Conservation (phyloP, 2,113 vertebrate species). For the Calidris pugnax region DNA sequence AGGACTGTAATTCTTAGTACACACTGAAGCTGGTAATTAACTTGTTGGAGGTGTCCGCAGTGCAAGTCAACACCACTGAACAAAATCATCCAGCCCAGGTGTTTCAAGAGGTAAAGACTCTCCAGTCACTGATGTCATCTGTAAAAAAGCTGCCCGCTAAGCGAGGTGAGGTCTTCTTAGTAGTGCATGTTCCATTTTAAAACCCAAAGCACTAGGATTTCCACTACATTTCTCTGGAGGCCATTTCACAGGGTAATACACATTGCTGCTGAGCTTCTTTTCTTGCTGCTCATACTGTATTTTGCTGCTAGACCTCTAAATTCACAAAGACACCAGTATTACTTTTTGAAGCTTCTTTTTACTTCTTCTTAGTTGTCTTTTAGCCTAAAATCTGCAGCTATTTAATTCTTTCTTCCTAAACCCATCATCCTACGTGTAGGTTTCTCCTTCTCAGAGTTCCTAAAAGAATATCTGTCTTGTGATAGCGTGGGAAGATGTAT, state of each 20-base stretch:
- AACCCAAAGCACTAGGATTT: not conserved
- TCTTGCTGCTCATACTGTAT: not conserved
- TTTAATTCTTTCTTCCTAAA: not conserved
- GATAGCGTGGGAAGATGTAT: slow-evolving; percentile 25
- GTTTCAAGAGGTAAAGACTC: not conserved
- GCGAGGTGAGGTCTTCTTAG: not conserved
- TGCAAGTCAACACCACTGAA: not conserved
- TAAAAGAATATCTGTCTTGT: slow-evolving; percentile 19
- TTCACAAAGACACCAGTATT: not conserved
- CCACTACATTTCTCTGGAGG: not conserved
- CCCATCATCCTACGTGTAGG: not conserved
- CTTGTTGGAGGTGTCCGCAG: not conserved
- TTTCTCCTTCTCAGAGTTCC: not conserved
- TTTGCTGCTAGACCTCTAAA: not conserved
- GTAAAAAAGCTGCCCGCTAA: not conserved
- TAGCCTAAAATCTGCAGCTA: not conserved
- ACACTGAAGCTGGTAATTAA: not conserved
- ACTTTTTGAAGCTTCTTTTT: not conserved
- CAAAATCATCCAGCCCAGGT: not conserved
- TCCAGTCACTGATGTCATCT: not conserved
- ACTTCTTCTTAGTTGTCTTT: not conserved
- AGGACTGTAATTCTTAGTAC: not conserved
- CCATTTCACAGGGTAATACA: not conserved
- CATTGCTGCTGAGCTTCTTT: not conserved
- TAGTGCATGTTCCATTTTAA: not conserved